Conservation (phyloP, 2,113 vertebrate species). For the Ageneiosus marmoratus region DNA sequence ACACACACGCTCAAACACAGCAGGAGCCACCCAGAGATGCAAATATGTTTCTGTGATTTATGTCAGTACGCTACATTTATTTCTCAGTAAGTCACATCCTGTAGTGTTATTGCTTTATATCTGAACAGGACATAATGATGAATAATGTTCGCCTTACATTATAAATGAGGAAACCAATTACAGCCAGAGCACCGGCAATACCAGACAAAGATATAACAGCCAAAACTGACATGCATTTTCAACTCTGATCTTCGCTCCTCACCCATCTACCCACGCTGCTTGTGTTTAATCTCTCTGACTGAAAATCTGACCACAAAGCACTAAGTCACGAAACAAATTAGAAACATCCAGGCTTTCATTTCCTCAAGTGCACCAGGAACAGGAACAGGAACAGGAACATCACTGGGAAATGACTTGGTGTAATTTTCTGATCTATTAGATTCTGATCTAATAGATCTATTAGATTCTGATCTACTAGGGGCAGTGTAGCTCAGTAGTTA, state of each 20-base stretch:
- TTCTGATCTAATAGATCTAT: too few relatives aligned
- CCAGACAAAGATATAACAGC: background rate
- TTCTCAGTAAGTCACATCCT: background rate
- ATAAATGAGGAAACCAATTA: background rate
- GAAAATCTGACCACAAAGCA: background rate
- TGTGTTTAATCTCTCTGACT: background rate
- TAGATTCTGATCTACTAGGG: too few relatives aligned
- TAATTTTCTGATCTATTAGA: background rate
- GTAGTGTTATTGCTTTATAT: background rate
- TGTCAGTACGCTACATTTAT: background rate
- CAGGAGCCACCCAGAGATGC: background rate
- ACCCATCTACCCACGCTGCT: background rate
- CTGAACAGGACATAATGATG: background rate
- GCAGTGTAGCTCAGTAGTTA: too few relatives aligned
- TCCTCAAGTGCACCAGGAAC: background rate
- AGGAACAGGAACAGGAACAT: too few relatives aligned
- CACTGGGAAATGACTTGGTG: background rate
- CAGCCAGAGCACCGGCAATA: background rate
- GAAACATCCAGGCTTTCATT: background rate
- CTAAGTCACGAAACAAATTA: background rate
- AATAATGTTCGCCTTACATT: too few relatives aligned
- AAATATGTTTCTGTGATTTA: background rate
- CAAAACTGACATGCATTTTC: background rate
- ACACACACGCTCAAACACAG: too few relatives aligned
- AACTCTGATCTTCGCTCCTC: background rate